Evolutionary conservation across 2,113 vertebrate species (phyloP).

Genomic region (Podocnemis expansa): DNA sequence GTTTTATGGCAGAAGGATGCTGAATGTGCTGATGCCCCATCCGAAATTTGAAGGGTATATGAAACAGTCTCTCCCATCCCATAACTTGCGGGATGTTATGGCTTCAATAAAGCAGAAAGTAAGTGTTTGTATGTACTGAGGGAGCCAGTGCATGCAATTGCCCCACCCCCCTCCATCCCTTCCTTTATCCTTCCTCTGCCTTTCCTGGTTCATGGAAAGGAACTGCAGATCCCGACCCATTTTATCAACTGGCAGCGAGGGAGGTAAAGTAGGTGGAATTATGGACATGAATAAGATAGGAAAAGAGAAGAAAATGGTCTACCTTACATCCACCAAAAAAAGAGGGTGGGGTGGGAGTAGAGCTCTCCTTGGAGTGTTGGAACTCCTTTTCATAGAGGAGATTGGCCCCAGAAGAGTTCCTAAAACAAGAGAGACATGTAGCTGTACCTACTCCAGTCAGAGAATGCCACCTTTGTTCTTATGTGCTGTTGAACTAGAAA

Average conservation of each 20-base stretch:
- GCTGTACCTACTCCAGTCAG: no score
- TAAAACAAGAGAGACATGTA: background rate
- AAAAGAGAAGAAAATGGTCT: background rate
- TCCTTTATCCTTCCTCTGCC: background rate
- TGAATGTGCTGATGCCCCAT: conserved; percentile 67
- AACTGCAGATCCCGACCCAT: background rate
- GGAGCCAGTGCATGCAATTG: background rate
- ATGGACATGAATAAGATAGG: background rate
- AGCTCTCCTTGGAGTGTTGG: background rate
- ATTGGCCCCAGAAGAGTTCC: background rate
- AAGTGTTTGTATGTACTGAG: conserved; percentile 12
- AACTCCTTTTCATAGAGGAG: background rate
- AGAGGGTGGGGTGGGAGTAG: background rate
- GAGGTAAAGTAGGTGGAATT: background rate
- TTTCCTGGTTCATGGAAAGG: background rate
- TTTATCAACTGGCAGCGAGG: background rate
- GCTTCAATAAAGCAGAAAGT: conserved; percentile 70
- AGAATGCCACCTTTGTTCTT: background rate
- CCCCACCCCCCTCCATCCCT: background rate
- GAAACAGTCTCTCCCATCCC: conserved; percentile 42
- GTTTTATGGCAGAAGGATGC: conserved; percentile 76
- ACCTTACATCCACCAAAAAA: background rate
- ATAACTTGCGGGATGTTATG: conserved; percentile 68
- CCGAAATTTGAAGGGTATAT: conserved; percentile 61
- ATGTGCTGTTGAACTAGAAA: background rate